Percentiles rank a stretch among this genome's conserved stretches.
phyloP scores from a whole-genome alignment of 2,113 vertebrate species.

The Strix uralensis region DNA sequence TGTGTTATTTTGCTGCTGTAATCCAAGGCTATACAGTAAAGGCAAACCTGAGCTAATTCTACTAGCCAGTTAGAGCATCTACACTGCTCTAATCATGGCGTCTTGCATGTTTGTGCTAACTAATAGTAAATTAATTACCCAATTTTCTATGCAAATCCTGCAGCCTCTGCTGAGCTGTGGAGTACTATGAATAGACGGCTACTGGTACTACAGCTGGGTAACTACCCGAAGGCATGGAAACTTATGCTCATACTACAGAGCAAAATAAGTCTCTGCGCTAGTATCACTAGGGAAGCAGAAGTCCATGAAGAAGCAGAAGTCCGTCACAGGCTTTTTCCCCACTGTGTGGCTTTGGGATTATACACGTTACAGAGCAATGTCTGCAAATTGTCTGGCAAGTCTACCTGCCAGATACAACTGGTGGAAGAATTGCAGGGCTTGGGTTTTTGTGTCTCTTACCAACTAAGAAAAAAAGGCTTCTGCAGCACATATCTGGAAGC shows the following conservation, averaged over 20 bases:
- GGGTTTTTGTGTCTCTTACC: neutral
- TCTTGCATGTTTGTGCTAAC: neutral
- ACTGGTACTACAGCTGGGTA: neutral
- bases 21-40: neutral
- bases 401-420: neutral
- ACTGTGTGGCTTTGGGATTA: neutral
- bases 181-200: neutral
- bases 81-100: neutral
- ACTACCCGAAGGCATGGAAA: neutral
- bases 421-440: neutral
- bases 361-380: neutral
- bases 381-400: neutral
- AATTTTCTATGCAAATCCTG: neutral
- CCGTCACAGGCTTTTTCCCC: neutral
- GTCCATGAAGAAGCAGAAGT: neutral
- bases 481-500: neutral
- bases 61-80: neutral
- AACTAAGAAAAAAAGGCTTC: neutral
- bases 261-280: neutral
- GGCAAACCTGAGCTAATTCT: neutral
- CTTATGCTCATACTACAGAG: rapidly evolving
- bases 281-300: neutral
- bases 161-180: neutral
- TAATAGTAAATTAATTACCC: neutral
- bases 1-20: neutral